phyloP scores from a whole-genome alignment of 2,797 vertebrate genomes.

The Menidia menidia region DNA sequence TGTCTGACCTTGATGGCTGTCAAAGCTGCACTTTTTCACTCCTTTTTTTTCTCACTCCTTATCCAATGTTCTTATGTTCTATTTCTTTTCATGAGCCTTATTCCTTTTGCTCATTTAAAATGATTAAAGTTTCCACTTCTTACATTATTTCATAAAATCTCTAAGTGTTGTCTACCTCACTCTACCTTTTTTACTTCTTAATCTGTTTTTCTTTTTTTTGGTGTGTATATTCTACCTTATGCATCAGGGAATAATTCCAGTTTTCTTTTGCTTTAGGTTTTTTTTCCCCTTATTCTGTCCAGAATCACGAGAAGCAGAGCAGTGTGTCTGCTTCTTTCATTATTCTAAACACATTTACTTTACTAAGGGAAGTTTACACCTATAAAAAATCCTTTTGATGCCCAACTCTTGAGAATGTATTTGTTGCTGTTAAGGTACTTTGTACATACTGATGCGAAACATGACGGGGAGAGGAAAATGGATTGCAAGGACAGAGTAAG shows the following conservation, averaged over 20 bases:
- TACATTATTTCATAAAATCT: constrained; percentile 13
- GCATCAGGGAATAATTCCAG: background rate
- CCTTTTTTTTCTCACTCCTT: background rate
- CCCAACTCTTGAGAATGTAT: too few species aligned
- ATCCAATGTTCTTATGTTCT: constrained; percentile 8
- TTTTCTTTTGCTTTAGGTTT: background rate
- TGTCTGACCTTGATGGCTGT: constrained; percentile 34
- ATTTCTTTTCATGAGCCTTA: constrained; percentile 9
- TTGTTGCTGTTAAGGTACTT: too few species aligned
- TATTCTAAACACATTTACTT: too few species aligned
- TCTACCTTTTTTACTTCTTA: background rate
- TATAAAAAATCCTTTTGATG: too few species aligned
- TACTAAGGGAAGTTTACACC: too few species aligned
- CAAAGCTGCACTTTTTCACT: background rate
- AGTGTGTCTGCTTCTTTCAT: too few species aligned
- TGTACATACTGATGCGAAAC: too few species aligned
- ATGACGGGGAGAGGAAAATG: too few species aligned
- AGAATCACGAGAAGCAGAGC: too few species aligned
- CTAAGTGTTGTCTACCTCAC: background rate
- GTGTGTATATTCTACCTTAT: background rate
- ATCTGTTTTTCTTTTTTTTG: background rate
- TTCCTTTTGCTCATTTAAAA: constrained; percentile 21
- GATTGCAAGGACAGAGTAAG: too few species aligned
- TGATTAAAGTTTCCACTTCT: constrained; percentile 32
- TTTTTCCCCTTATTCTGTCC: too few species aligned